These are phyloP conservation scores for Gila robusta DNA, from an alignment of 2,797 vertebrate species.

Conservation along the genomic window DNA sequence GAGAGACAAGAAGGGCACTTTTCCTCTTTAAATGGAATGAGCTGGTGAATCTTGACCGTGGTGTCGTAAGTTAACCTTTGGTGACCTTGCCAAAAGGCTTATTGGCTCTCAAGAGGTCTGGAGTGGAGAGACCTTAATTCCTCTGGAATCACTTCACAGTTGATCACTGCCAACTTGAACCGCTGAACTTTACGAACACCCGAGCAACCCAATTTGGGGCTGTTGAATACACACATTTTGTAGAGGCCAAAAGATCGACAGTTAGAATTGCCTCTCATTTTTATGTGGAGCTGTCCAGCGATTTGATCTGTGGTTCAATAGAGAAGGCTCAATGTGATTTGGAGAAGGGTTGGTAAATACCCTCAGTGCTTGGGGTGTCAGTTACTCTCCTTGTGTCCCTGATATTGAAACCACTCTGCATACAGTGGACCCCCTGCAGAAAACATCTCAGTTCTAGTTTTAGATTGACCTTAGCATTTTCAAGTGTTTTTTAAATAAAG, in stretches of 20 bases:
- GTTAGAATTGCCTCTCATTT: constrained; percentile 80
- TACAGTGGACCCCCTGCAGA: neutral
- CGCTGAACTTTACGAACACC: constrained; percentile 61
- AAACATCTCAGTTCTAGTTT: constrained; percentile 21
- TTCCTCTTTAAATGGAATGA: constrained; percentile 48
- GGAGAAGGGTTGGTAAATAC: constrained; percentile 67
- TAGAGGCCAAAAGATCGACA: constrained; percentile 66
- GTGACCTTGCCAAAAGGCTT: constrained; percentile 51
- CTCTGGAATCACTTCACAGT: constrained; percentile 71
- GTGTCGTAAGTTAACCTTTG: constrained; percentile 66
- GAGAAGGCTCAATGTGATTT: constrained; percentile 73
- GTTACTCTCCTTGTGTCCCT: constrained; percentile 13
- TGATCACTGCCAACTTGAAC: constrained; percentile 72
- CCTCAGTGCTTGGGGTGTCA: constrained; percentile 36
- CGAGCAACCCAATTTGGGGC: constrained; percentile 72
- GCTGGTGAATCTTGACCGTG: constrained; percentile 64
- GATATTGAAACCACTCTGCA: constrained; percentile 38
- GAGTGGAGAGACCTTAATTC: constrained; percentile 63
- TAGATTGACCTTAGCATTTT: constrained; percentile 8
- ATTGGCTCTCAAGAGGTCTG: constrained; percentile 64
- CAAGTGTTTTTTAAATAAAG: neutral
- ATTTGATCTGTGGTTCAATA: constrained; percentile 79
- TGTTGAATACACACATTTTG: constrained; percentile 76
- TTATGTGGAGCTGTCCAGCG: constrained; percentile 73
- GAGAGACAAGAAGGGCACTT: constrained; percentile 53